Evolutionary conservation across 2,888 invertebrate species (phyloP), one percentile per base, ranked within the genome.

Genomic region (Ptilodon capucinus): DNA sequence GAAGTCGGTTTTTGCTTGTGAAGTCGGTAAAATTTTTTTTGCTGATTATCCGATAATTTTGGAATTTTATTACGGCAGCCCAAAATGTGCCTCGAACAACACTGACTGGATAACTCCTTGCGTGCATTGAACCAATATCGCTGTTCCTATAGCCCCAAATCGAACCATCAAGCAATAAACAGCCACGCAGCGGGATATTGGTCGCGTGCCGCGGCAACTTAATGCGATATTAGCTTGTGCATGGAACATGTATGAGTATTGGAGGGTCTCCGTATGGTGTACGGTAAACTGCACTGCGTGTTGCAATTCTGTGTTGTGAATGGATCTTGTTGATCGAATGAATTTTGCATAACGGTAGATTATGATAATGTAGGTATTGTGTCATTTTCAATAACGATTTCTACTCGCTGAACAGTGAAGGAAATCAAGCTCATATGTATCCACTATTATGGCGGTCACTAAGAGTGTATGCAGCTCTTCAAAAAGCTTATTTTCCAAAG

Each of bases 181-280:
- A 83, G 74, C 71, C 67, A 65, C 69, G 74, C 83, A 83, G 82
- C 78, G 81, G 77, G 73, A 75, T 71, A 76, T 65, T 66, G 63
- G 76, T 79, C 78, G 79, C 84, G 85, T 86, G 85, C 82, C 76
- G 74, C 62, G 60, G 86, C 83, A 86, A 80, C 75, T 73, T 85
- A 86, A 86, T 86, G 81, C 81, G 76, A 84, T 84, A 84, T 85
- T 85, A 85, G 53, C 57, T 51, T 50, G 60, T 59, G 64, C 64
- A 58, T 67, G 56, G 68, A 63, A 59, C 59, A 63, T 60, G 57
- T 65, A 60, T 62, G 44, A 44, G 54, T 57, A 54, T 51, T 51
- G 50, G 49, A 43, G 40, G 53, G 2, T 4, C 2, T 11, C 18
- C 14, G 36, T 25, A 38, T 36, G 35, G 25, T 7, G 21, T 21